A percentile compares a stretch with the other conserved stretches of the same genome.
phyloP scores from a whole-genome alignment of 2,113 vertebrate species.

The Neolamprologus sp. region DNA sequence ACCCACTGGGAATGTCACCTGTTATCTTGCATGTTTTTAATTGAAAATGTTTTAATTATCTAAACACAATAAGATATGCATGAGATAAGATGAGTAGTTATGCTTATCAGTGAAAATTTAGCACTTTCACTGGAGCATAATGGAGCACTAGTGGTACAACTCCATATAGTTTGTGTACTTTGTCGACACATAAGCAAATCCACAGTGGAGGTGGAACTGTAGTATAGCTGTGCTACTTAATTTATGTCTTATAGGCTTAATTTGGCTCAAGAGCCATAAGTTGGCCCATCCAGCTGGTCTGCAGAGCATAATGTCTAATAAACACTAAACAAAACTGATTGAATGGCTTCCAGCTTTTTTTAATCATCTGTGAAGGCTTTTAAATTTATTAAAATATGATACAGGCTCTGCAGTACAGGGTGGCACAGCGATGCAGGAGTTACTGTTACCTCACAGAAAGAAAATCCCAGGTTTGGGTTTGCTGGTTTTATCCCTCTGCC shows the following conservation, averaged over 20 bases:
- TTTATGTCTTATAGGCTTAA: neutral
- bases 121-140: neutral
- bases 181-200: neutral
- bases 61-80: neutral
- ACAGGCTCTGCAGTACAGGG: neutral
- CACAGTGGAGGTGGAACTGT: neutral
- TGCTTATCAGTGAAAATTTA: neutral
- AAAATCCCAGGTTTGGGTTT: neutral
- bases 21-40: neutral
- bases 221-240: neutral
- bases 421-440: neutral
- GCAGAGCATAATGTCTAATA: neutral
- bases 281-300: neutral
- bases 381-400: neutral
- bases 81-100: neutral
- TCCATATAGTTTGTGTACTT: neutral
- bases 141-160: neutral
- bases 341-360: neutral
- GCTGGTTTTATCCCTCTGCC: neutral
- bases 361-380: neutral
- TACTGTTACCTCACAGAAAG: neutral
- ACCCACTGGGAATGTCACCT: neutral
- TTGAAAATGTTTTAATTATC: neutral
- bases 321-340: neutral
- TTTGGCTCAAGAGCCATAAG: neutral